Base-by-base conservation (phyloP, 2,797 vertebrate genomes). In the Mus minutoides region DNA sequence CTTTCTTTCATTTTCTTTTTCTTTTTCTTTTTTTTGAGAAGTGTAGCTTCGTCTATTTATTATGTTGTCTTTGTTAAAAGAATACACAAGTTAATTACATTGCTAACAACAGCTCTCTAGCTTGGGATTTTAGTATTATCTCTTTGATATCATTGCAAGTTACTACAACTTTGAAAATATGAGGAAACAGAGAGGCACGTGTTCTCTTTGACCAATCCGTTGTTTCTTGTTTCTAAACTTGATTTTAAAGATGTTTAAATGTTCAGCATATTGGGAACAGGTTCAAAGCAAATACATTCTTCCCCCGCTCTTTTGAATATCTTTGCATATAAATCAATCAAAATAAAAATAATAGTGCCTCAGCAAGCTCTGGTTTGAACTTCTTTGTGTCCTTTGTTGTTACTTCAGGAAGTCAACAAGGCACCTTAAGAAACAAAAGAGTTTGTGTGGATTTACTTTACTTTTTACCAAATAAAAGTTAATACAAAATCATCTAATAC, bases 301-400 rank as follows among this genome's bases (percentile, higher is more conserved):
- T 92, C 14, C 43, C 4, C 31, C 85, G 19, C 6, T 60, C 29
- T 90, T 94, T 64, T 87, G 87, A 91, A 94, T 85, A 88, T 22
- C 1, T 93, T 84, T 86, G 73, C 82, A 46, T 91, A 88, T 73
- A 46, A 95, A 97, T 92, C 0, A 87, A 67, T 78, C 43, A 46
- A 98, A 97, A 92, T 43, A 94, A 96, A 97, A 43, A 12, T 93
- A 29, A 8, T 0, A 31, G 6, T 60, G 2, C 67, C 96, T 97
- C 71, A 54, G 62, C 64, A 76, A 76, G 91, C 9, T 71, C 73
- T 82, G 67, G 31, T 52, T 40, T 62, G 83, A 96, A 49, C 4
- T 96, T 12, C 0, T 96, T 49, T 52, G 4, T 94, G n/a, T 2
- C 43, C 73, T 91, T 96, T 43, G 82, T 21, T 62, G 88, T 92